These are phyloP conservation scores for Gryllus bimaculatus DNA, from an alignment of 1,140 invertebrate species.

Conservation along the genomic window DNA sequence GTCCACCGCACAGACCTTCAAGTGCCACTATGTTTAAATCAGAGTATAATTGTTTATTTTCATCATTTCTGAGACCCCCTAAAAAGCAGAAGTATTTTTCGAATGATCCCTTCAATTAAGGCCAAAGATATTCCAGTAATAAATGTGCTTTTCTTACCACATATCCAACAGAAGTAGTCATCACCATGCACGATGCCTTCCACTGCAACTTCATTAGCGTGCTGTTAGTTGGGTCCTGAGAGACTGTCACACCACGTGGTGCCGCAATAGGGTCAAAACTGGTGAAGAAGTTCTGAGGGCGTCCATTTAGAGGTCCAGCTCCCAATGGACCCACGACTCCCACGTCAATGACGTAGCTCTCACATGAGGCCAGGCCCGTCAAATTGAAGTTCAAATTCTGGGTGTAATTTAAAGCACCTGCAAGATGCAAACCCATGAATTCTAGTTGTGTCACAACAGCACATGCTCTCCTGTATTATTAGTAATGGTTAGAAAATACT, in stretches of 20 bases:
- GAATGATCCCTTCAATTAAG: no score
- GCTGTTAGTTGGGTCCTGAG: slow-evolving; percentile 25
- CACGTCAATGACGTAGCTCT: slow-evolving; percentile 62
- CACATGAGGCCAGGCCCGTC: slow-evolving; percentile 56
- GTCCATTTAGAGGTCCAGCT: slow-evolving; percentile 48
- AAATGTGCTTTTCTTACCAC: slow-evolving; percentile 35
- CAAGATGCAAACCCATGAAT: slow-evolving; percentile 22
- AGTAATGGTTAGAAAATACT: slow-evolving; percentile 6
- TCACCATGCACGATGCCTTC: slow-evolving; percentile 39
- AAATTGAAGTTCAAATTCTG: slow-evolving; percentile 46
- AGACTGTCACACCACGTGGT: slow-evolving; percentile 41
- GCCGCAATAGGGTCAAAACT: slow-evolving; percentile 49
- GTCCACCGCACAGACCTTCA: no score
- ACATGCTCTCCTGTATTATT: no score
- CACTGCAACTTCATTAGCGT: slow-evolving; percentile 37
- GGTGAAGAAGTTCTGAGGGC: slow-evolving; percentile 46
- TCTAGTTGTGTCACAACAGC: neutral
- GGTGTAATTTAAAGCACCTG: slow-evolving; percentile 46
- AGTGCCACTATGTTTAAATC: no score
- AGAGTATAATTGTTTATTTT: no score
- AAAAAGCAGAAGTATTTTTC: no score
- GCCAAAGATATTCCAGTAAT: no score
- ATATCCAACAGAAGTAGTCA: slow-evolving; percentile 44
- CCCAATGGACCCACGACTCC: slow-evolving; percentile 52
- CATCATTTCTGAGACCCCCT: no score